These are phyloP conservation scores for Heterocephalus glaber DNA, from an alignment of 2,113 vertebrate genomes.

Conservation along the genomic window DNA sequence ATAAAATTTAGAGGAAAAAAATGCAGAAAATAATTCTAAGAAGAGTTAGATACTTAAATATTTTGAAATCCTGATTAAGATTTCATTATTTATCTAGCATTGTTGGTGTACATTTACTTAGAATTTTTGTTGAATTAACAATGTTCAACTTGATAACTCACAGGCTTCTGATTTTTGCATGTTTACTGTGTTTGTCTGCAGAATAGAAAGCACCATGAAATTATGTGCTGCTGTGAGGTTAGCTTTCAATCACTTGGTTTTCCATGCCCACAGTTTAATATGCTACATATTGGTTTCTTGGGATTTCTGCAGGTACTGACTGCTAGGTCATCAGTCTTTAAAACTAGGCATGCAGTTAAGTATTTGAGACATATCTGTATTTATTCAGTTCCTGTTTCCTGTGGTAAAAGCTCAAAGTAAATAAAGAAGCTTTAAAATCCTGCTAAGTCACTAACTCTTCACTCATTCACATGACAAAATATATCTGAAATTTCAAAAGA, in stretches of 20 bases:
- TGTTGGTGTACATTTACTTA: background rate
- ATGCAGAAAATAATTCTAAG: background rate
- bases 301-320: background rate
- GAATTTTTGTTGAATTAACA: background rate
- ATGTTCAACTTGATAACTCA: background rate
- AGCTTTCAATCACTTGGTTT: background rate
- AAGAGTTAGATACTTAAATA: background rate
- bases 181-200: background rate
- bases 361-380: background rate
- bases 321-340: slow-evolving; percentile 10
- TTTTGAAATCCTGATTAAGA: background rate
- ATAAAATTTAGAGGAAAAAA: background rate
- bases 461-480: background rate
- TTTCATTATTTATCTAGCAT: background rate
- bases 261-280: background rate
- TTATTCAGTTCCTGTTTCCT: background rate
- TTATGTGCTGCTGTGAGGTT: background rate
- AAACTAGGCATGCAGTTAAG: background rate
- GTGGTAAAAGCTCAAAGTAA: background rate
- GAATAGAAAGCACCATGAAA: background rate
- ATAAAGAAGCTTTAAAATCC: slow-evolving; percentile 6
- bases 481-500: slow-evolving; percentile 40
- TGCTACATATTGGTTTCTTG: background rate
- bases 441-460: background rate
- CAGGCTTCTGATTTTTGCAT: background rate